Evolutionary conservation across 2,797 vertebrate species (phyloP).

Genomic region (Uromys caudimaculatus): DNA sequence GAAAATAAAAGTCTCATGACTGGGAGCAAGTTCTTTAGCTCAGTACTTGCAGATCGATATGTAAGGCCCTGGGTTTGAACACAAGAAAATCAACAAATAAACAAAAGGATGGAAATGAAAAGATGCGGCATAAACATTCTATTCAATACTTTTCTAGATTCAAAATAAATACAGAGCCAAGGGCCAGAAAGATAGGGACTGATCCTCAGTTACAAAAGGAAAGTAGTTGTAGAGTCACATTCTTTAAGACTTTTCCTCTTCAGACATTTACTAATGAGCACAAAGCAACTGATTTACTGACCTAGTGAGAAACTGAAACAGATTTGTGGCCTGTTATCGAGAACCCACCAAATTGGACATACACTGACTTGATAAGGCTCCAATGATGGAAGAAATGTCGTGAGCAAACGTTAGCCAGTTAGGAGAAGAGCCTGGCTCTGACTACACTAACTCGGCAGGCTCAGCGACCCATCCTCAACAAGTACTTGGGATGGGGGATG

Average conservation of each 20-base stretch:
- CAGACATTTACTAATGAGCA: background rate
- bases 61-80: background rate
- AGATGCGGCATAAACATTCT: background rate
- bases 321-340: background rate
- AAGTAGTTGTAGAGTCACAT: background rate
- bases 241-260: background rate
- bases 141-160: conserved; percentile 11
- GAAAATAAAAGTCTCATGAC: background rate
- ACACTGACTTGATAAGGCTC: background rate
- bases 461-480: background rate
- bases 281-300: background rate
- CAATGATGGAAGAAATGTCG: background rate
- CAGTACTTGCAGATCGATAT: background rate
- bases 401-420: background rate
- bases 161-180: conserved; percentile 21
- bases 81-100: background rate
- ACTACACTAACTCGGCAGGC: background rate
- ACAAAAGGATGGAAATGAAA: background rate
- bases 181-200: background rate
- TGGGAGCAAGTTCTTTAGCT: no score
- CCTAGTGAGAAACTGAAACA: conserved; percentile 27
- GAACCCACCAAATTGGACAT: background rate
- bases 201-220: conserved; percentile 1
- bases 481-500: background rate
- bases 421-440: no score